Conservation (phyloP, 2,113 vertebrate species). For the Fukomys damarensis region DNA sequence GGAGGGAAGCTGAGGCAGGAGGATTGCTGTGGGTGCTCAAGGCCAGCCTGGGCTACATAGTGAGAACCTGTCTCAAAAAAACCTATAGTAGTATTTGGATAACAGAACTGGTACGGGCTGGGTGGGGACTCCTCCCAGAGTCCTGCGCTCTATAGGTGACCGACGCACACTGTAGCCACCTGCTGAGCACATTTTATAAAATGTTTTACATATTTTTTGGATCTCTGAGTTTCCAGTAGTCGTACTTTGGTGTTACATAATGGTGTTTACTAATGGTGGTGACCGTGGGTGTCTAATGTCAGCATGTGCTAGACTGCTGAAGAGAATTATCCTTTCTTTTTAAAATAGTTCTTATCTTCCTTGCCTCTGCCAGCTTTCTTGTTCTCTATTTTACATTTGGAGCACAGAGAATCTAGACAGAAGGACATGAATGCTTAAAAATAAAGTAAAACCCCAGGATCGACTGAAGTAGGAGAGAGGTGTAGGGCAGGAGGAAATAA, state of each 20-base stretch:
- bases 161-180: neutral
- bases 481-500: neutral
- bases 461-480: neutral
- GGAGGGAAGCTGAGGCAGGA: neutral
- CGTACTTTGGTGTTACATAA: neutral
- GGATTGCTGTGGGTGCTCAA: neutral
- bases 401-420: neutral
- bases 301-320: neutral
- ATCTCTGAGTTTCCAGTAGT: neutral
- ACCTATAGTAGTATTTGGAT: neutral
- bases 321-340: neutral
- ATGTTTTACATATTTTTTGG: neutral
- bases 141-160: neutral
- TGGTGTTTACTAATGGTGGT: neutral
- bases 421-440: neutral
- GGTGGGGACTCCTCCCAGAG: neutral
- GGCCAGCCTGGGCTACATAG: neutral
- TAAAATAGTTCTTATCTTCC: neutral
- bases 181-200: neutral
- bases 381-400: neutral
- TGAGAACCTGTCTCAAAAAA: neutral
- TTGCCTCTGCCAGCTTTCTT: neutral
- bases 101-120: neutral
- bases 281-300: neutral
- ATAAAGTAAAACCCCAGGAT: neutral